Evolutionary conservation across 2,113 vertebrate species (phyloP), one percentile per base, ranked within the genome.

Genomic region (Cavia porcellus): DNA sequence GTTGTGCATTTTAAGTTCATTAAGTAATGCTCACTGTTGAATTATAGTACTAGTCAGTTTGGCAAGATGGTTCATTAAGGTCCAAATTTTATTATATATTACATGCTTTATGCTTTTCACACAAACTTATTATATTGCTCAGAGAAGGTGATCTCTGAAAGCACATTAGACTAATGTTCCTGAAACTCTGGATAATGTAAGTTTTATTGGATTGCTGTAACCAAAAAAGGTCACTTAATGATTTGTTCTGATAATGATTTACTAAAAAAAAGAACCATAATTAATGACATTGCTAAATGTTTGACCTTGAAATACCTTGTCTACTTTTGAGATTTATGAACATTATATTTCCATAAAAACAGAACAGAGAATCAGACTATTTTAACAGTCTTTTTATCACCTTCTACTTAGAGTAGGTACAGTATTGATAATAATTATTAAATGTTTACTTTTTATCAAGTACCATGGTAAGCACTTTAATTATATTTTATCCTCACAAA

Each of bases 71-170:
- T 99, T 99, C 99, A 99, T 99, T 99, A 99, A 99, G 99, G 99
- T 98, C 98, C 98, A 99, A 98, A 98, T 99, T 99, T 99, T 99
- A 99, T 99, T 99, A 99, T 98, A 97, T 99, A 99, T 99, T 99
- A 99, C 98, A 99, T 99, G 99, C 99, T 99, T 99, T 99, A 99
- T 99, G 98, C 98, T 99, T 99, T 99, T 99, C 99, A 99, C 99
- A 99, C 98, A 99, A 99, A 99, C 99, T 99, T 99, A 99, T 99
- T 99, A 99, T 98, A 99, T 98, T 98, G 98, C 98, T 98, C 98
- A 98, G 98, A 99, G 98, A 99, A 99, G 98, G 99, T 99, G 98
- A 99, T 99, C 99, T 99, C 99, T 98, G 98, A 99, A 99, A 99
- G 99, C 98, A 98, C 99, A 99, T 99, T 99, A 99, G 99, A 99